Evolutionary conservation across 2,888 invertebrate genomes (phyloP), one percentile per base, ranked within the genome.

Genomic region (Tineola bisselliella): DNA sequence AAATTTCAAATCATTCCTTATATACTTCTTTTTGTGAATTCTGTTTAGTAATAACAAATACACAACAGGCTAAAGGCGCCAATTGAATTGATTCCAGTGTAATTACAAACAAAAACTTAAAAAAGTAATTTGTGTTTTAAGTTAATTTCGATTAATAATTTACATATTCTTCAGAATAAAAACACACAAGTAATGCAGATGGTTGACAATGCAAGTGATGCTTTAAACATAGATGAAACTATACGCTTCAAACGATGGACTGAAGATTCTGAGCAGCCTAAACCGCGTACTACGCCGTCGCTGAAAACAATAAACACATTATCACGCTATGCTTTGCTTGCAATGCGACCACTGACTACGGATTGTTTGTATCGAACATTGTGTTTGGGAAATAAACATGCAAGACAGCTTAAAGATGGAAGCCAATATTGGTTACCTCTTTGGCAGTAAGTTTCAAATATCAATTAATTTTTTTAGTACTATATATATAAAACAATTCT

Each of bases 361-460:
- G 89, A 62, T 71, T 93, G 93, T 69, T 75, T 93, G 38, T 88
- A 90, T 57, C 87, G 89, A 63, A 78, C 87, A 1, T 75, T 94
- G 19, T 94, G 94, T 70, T 87, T 91, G 57, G 91, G 91, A 59
- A 93, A 93, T 69, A 89, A 86, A 66, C 88, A 83, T 66, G 91
- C 91, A 0, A 88, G 90, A 63, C 76, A 74, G 19, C 72, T 90
- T 60, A 71, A 75, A 0, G 89, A 89, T 62, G 84, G 81, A 8
- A 90, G 89, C 62, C 89, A 89, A 71, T 88, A 92, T 66, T 92
- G 93, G 91, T 77, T 93, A 62, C 93, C 93, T 0, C 84, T 93
- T 64, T 93, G 93, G 92, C 91, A 93, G 93, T 93, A 84, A 79
- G 79, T 80, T 17, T 25, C 25, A 25, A n/a, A n/a, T n/a, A n/a